These are phyloP conservation scores for Salarias fasciatus DNA, from an alignment of 2,797 vertebrate genomes.

Conservation along the genomic window DNA sequence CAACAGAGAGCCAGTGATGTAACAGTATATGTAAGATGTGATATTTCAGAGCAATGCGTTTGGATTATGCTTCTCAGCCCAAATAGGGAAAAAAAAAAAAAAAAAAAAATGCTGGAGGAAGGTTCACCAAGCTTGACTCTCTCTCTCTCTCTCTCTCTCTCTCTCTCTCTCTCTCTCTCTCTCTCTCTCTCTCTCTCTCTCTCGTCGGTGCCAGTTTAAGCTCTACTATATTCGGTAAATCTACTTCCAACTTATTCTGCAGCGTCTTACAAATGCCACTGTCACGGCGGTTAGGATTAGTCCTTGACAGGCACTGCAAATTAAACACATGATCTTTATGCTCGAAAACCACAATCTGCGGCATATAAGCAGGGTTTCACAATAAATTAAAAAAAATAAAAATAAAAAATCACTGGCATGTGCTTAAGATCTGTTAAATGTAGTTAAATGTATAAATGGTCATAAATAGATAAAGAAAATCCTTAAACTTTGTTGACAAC, in stretches of 20 bases:
- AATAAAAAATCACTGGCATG: conserved; percentile 47
- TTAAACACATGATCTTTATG: conserved; percentile 52
- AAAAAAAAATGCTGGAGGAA: conserved; percentile 47
- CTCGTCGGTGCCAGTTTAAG: conserved; percentile 60
- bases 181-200: too few species aligned
- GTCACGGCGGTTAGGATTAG: conserved; percentile 62
- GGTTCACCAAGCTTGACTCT: conserved; percentile 57
- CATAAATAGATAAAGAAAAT: conserved; percentile 30
- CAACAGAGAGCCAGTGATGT: conserved; percentile 54
- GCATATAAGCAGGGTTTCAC: conserved; percentile 39
- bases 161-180: too few species aligned
- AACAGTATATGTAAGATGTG: conserved; percentile 52
- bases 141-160: too few species aligned
- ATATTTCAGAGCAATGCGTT: conserved; percentile 65
- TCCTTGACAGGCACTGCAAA: conserved; percentile 55
- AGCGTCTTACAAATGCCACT: conserved; percentile 60
- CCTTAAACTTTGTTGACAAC: conserved; percentile 23
- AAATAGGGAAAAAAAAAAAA: conserved; percentile 38
- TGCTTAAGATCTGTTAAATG: conserved; percentile 43
- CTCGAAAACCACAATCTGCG: conserved; percentile 26
- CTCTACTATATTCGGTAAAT: conserved; percentile 73
- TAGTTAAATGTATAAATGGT: conserved; percentile 38
- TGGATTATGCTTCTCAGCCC: conserved; percentile 56
- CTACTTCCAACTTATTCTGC: conserved; percentile 72
- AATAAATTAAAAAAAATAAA: too few species aligned